Evolutionary conservation across 1,140 invertebrate genomes (phyloP).

Genomic region (Scaptomyza montana): DNA sequence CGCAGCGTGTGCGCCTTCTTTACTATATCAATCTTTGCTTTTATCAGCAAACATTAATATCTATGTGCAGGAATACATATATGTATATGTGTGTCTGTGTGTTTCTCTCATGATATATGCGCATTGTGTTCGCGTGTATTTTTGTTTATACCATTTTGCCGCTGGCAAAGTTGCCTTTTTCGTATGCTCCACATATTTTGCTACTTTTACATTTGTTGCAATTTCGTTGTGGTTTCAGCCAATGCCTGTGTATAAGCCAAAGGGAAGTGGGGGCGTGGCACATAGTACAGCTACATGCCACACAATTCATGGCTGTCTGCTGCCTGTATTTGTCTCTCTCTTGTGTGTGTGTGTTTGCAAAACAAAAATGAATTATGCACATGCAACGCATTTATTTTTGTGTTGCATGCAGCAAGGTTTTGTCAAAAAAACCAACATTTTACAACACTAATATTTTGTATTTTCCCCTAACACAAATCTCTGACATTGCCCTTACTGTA

Average conservation of each 20-base stretch:
- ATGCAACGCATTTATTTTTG: constrained; percentile 36
- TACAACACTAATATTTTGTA: background rate
- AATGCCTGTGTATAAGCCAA: background rate
- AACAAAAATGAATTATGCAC: constrained; percentile 33
- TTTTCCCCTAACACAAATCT: background rate
- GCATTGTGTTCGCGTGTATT: constrained; percentile 23
- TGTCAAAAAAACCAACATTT: constrained; percentile 10
- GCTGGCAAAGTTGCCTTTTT: constrained; percentile 24
- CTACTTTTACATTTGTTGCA: constrained; percentile 31
- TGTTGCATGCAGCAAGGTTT: constrained; percentile 15
- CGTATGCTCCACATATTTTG: constrained; percentile 33
- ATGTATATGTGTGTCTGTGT: constrained; percentile 4
- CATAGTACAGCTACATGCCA: constrained; percentile 4
- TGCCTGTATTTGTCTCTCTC: background rate
- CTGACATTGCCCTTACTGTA: background rate
- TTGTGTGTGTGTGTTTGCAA: constrained; percentile 2
- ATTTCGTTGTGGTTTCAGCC: constrained; percentile 24
- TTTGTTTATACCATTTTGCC: constrained; percentile 17
- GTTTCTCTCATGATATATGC: constrained; percentile 37
- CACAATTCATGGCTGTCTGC: constrained; percentile 17
- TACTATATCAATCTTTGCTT: constrained; percentile 37
- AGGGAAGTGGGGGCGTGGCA: constrained; percentile 19
- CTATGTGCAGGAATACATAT: background rate
- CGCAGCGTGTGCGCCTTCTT: constrained; percentile 30
- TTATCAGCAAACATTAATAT: constrained; percentile 46